phyloP scores from a whole-genome alignment of 2,888 invertebrate species.

The Ischnura elegans region DNA sequence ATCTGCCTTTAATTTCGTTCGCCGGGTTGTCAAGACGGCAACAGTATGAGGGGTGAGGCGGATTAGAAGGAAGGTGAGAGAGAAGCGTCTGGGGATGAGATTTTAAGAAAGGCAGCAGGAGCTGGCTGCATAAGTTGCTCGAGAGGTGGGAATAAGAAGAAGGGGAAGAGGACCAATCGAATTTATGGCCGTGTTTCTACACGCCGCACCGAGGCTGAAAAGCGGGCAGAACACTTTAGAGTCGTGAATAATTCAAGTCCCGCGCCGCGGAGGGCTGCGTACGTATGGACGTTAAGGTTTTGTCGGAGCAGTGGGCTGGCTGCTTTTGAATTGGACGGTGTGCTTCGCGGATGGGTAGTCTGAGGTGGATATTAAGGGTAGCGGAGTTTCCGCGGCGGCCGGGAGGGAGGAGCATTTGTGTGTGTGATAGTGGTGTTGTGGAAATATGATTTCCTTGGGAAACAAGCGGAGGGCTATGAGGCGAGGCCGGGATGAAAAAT shows the following conservation, averaged over 20 bases:
- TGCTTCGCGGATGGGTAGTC: neutral
- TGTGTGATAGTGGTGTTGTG: neutral
- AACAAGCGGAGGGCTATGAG: neutral
- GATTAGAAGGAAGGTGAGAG: neutral
- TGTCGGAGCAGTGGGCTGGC: neutral
- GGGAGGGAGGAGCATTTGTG: neutral
- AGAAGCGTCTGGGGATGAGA: neutral
- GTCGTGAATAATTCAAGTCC: conserved; percentile 54
- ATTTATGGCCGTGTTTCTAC: conserved; percentile 63
- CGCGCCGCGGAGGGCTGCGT: neutral
- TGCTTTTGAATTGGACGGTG: neutral
- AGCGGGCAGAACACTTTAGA: conserved; percentile 50
- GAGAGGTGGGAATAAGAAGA: neutral
- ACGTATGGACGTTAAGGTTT: too few relatives aligned
- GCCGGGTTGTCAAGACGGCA: too few relatives aligned
- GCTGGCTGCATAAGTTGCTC: neutral
- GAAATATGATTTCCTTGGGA: neutral
- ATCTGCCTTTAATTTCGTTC: neutral
- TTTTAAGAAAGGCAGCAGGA: neutral
- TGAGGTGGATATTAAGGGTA: neutral
- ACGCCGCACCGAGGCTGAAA: conserved; percentile 59
- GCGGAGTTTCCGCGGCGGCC: neutral
- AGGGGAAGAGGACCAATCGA: conserved; percentile 17
- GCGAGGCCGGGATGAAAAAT: neutral
- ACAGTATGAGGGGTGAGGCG: neutral